These are phyloP conservation scores for Lepidochitona cinerea DNA, from an alignment of 2,888 invertebrate species.

Conservation along the genomic window DNA sequence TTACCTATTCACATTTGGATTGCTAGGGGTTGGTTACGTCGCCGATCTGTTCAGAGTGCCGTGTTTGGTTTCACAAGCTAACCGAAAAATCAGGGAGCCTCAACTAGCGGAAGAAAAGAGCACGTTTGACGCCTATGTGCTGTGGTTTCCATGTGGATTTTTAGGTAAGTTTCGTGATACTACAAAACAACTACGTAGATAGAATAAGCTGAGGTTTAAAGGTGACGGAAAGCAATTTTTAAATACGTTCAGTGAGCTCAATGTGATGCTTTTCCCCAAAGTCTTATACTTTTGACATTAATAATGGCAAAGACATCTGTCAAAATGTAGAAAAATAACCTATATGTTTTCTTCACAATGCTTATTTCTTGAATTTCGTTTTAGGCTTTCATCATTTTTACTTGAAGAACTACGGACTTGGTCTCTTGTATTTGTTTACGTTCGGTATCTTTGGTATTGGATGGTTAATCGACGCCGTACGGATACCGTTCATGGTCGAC, in stretches of 20 bases:
- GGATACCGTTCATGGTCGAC: conserved; percentile 5
- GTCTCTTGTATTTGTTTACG: conserved; percentile 25
- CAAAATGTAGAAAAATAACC: too few relatives aligned
- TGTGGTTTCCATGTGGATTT: conserved; percentile 8
- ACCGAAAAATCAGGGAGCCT: neutral
- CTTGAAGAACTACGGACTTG: conserved; percentile 30
- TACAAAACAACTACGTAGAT: too few relatives aligned
- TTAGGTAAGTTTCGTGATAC: conserved; percentile 1
- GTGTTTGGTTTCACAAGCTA: neutral
- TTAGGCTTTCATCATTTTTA: conserved; percentile 46
- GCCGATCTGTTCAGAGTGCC: neutral
- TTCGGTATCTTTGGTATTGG: conserved; percentile 44
- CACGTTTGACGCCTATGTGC: neutral
- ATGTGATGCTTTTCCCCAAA: too few relatives aligned
- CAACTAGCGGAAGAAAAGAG: conserved; percentile 24
- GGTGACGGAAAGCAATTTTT: too few relatives aligned
- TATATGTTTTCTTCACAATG: too few relatives aligned
- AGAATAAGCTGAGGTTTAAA: too few relatives aligned
- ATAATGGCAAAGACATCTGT: too few relatives aligned
- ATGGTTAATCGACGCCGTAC: conserved; percentile 19
- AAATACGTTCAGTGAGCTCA: too few relatives aligned
- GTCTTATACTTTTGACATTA: too few relatives aligned
- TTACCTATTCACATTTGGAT: conserved; percentile 7
- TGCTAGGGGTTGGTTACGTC: neutral
- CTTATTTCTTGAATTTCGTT: too few relatives aligned